Conservation (phyloP, 2,888 invertebrate species). For the Oeneis ivallda region DNA sequence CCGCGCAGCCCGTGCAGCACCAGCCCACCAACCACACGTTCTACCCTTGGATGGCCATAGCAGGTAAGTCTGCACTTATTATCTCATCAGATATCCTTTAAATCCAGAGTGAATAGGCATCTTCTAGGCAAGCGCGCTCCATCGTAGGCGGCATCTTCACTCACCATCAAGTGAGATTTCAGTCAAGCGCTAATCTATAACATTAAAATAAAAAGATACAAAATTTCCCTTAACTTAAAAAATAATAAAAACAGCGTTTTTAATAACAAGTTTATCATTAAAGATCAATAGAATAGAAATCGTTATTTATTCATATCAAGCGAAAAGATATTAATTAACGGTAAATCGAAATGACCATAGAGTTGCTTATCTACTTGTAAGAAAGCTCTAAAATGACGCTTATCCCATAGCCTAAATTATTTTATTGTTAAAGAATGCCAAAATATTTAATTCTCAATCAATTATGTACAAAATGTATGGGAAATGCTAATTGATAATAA, state of each 20-base stretch:
- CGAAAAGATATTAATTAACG: conserved; percentile 44
- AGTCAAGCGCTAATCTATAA: no score
- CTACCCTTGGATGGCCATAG: conserved; percentile 99
- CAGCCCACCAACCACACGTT: conserved; percentile 95
- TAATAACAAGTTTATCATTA: not conserved
- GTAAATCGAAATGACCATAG: conserved; percentile 47
- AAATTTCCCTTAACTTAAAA: not conserved
- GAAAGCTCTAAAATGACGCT: conserved; percentile 67
- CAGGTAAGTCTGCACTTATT: conserved; percentile 85
- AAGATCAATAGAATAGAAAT: conserved; percentile 1
- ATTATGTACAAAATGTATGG: not conserved
- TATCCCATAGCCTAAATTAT: conserved; percentile 30
- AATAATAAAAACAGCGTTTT: not conserved
- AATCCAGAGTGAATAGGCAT: not conserved
- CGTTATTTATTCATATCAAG: conserved; percentile 28
- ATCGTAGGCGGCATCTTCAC: no score
- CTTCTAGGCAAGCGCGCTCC: no score
- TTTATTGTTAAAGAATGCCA: not conserved
- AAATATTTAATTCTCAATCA: not conserved
- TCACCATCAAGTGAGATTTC: no score
- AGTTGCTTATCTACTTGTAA: conserved; percentile 42
- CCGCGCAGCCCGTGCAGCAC: conserved; percentile 93
- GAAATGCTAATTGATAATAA: conserved; percentile 4
- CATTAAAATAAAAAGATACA: not conserved
- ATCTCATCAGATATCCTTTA: not conserved